Evolutionary conservation across 1,140 invertebrate species (phyloP).

Genomic region (Charaxes varanes): DNA sequence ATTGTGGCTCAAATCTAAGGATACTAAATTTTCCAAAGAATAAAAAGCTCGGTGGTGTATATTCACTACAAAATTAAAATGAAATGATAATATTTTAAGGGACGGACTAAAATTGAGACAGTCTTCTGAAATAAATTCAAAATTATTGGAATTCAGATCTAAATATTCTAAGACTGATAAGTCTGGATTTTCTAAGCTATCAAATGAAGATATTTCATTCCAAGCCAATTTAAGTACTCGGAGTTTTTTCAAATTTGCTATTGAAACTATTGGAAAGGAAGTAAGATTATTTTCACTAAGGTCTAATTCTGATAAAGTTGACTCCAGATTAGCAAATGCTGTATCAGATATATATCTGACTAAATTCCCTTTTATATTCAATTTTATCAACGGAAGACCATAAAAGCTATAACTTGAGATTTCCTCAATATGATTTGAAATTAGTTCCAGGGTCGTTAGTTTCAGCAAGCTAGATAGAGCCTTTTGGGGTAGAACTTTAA

Average conservation of each 20-base stretch:
- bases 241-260: slow-evolving; percentile 84
- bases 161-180: slow-evolving; percentile 84
- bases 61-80: slow-evolving; percentile 87
- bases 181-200: slow-evolving; percentile 80
- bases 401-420: slow-evolving; percentile 91
- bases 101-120: slow-evolving; percentile 90
- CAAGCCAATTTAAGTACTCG: slow-evolving; percentile 84
- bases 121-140: slow-evolving; percentile 84
- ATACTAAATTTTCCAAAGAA: slow-evolving; percentile 84
- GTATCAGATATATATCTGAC: slow-evolving; percentile 87
- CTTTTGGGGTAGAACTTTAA: slow-evolving; percentile 87
- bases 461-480: slow-evolving; percentile 83
- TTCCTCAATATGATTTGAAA: slow-evolving; percentile 88
- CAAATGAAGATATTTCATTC: slow-evolving; percentile 82
- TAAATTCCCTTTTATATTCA: slow-evolving; percentile 89
- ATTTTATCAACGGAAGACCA: slow-evolving; percentile 85
- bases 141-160: slow-evolving; percentile 92
- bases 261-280: slow-evolving; percentile 85
- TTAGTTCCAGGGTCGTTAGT: slow-evolving; percentile 86
- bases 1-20: slow-evolving; percentile 91
- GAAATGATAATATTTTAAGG: slow-evolving; percentile 86
- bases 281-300: slow-evolving; percentile 90
- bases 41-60: slow-evolving; percentile 87
- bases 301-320: slow-evolving; percentile 86
- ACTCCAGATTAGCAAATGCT: slow-evolving; percentile 89